Percentiles rank a stretch among this genome's conserved stretches.
Conservation (phyloP, 2,113 vertebrate genomes). For the Chrysochloris asiatica region DNA sequence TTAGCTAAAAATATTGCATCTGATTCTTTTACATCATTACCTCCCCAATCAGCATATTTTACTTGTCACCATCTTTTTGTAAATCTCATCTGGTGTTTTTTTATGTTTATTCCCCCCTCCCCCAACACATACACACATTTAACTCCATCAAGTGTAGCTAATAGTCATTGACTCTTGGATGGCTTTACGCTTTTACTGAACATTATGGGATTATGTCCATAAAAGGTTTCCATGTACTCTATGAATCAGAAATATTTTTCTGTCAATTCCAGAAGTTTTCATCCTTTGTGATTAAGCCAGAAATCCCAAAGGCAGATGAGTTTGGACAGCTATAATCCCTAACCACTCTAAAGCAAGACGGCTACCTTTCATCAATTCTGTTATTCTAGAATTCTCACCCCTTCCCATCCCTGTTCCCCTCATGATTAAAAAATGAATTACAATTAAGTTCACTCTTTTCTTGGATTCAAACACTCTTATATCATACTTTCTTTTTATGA, state of each 20-base stretch:
- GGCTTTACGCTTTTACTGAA: conserved; percentile 8
- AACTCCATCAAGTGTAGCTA: background rate
- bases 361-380: background rate
- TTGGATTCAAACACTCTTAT: background rate
- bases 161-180: background rate
- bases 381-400: background rate
- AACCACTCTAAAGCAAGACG: background rate
- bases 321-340: background rate
- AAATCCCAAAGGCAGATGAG: background rate
- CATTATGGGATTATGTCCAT: background rate
- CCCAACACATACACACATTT: background rate
- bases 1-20: background rate
- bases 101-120: conserved; percentile 27
- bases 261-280: background rate
- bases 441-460: background rate
- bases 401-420: background rate
- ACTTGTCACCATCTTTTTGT: background rate
- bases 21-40: conserved; percentile 26
- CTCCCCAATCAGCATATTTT: background rate
- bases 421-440: background rate
- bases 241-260: background rate
- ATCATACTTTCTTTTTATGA: background rate
- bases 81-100: background rate
- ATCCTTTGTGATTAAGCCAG: background rate
- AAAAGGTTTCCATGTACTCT: background rate